phyloP scores from a whole-genome alignment of 2,113 vertebrate genomes.

The Struthio camelus region DNA sequence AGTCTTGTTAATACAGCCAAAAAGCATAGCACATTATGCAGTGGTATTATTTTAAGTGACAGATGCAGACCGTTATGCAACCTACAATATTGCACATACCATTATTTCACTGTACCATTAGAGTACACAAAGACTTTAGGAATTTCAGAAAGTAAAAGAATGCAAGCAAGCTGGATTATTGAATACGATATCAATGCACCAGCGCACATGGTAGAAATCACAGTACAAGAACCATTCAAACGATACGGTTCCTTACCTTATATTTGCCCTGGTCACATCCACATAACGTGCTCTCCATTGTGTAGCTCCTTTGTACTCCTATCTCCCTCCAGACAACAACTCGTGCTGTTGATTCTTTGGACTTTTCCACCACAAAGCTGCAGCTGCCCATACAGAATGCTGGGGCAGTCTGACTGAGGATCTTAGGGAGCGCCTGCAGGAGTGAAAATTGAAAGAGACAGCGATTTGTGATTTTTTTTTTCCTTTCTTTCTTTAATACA shows the following conservation, averaged over 20 bases:
- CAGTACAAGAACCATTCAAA: background rate
- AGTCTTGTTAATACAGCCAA: conserved; percentile 24
- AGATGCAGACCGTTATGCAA: background rate
- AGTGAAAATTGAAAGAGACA: background rate
- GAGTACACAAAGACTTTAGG: background rate
- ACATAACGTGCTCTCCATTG: conserved; percentile 98
- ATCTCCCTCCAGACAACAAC: conserved; percentile 98
- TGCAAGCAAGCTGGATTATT: background rate
- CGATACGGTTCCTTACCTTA: conserved; percentile 78
- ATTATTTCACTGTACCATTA: background rate
- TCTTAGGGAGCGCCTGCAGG: conserved; percentile 90
- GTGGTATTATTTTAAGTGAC: background rate
- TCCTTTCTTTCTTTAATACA: too few relatives aligned
- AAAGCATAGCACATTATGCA: background rate
- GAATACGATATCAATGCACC: background rate
- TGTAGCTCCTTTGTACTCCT: conserved; percentile 95
- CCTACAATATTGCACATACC: background rate
- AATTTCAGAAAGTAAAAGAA: background rate
- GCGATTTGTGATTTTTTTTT: too few relatives aligned
- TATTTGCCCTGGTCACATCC: conserved; percentile 98
- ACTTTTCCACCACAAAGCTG: conserved; percentile 98
- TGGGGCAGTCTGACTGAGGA: conserved; percentile 93
- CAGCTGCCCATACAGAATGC: conserved; percentile 97
- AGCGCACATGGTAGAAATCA: background rate
- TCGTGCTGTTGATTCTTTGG: conserved; percentile 95